Evolutionary conservation across 2,113 vertebrate genomes (phyloP).

Genomic region (Centropristis striata): DNA sequence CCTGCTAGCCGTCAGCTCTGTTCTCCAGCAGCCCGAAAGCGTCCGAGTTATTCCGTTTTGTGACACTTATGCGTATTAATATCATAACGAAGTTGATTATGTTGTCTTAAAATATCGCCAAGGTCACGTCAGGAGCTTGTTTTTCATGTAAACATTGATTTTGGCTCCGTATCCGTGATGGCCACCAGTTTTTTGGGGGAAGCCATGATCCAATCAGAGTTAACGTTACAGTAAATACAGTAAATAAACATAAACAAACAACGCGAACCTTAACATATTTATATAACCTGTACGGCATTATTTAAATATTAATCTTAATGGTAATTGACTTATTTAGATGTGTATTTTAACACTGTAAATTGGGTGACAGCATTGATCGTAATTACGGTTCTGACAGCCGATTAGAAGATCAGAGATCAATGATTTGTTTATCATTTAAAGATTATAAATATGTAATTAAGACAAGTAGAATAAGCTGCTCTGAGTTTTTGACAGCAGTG

Average conservation of each 20-base stretch:
- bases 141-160: conserved; percentile 51
- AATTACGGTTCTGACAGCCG: too few species aligned
- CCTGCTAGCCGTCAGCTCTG: conserved; percentile 42
- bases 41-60: too few species aligned
- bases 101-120: fast-evolving
- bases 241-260: too few species aligned
- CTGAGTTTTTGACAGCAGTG: too few species aligned
- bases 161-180: conserved; percentile 57
- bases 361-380: background rate
- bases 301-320: fast-evolving
- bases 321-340: background rate
- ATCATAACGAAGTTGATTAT: background rate
- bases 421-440: background rate
- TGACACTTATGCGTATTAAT: background rate
- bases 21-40: conserved; percentile 1
- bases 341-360: background rate
- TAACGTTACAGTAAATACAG: conserved; percentile 9
- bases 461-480: background rate
- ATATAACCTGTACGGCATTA: background rate
- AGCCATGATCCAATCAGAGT: conserved; percentile 79
- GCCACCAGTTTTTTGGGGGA: conserved; percentile 66
- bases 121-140: conserved; percentile 12
- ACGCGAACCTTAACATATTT: too few species aligned
- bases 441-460: background rate
- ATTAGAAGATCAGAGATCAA: too few species aligned